Evolutionary conservation across 2,113 vertebrate species (phyloP).

Genomic region (Erythrolamprus reginae): DNA sequence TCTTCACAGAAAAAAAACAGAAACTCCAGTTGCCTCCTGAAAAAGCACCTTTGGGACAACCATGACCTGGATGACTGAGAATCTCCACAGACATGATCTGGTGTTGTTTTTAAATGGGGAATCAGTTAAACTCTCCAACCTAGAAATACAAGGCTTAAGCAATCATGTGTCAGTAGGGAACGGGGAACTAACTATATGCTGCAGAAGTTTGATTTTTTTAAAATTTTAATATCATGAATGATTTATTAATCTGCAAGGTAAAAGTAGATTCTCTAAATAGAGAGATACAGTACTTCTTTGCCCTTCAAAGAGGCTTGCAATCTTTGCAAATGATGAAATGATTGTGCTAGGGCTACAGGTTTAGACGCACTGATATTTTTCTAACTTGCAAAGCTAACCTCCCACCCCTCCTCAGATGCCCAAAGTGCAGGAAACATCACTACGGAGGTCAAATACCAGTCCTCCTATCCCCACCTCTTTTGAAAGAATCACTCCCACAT

Average conservation of each 20-base stretch:
- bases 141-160: background rate
- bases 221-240: constrained; percentile 51
- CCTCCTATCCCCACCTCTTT: constrained; percentile 43
- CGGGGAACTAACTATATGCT: background rate
- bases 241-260: constrained; percentile 59
- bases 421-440: constrained; percentile 37
- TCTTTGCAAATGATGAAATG: constrained; percentile 24
- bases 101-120: constrained; percentile 11
- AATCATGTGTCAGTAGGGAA: background rate
- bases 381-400: constrained; percentile 10
- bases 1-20: too few relatives aligned
- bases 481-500: constrained; percentile 28
- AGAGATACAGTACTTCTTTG: background rate
- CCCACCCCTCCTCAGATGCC: background rate
- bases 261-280: constrained; percentile 13
- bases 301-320: constrained; percentile 7
- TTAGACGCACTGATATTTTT: background rate
- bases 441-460: constrained; percentile 39
- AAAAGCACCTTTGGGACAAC: too few relatives aligned
- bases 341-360: constrained; percentile 24
- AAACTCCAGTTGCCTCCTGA: too few relatives aligned
- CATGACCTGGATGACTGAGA: too few relatives aligned
- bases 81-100: background rate
- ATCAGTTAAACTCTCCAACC: constrained; percentile 9
- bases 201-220: background rate